Conservation (phyloP, 2,888 invertebrate genomes). For the Danaus chrysippus region DNA sequence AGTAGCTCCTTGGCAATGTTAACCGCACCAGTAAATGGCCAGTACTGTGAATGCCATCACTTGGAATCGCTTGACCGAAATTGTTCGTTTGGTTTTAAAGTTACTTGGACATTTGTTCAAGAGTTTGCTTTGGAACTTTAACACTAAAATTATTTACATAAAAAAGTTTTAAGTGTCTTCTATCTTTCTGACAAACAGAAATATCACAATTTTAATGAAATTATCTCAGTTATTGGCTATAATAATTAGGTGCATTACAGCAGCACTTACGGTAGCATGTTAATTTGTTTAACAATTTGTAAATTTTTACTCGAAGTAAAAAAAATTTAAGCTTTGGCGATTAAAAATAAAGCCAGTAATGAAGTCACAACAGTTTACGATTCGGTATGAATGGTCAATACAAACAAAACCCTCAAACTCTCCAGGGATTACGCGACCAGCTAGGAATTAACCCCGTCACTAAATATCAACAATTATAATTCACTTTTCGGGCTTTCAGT, state of each 20-base stretch:
- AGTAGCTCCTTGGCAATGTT: constrained; percentile 2
- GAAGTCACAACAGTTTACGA: constrained; percentile 6
- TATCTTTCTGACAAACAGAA: no score
- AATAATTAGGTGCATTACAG: no score
- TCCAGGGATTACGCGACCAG: constrained; percentile 7
- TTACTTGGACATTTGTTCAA: neutral
- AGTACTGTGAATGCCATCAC: constrained; percentile 1
- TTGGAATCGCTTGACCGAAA: constrained; percentile 4
- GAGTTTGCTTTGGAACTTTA: neutral
- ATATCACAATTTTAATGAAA: no score
- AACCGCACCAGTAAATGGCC: constrained; percentile 6
- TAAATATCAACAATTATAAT: constrained; percentile 26
- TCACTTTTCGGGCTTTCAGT: constrained; percentile 10
- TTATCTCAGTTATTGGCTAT: no score
- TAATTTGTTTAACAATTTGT: neutral
- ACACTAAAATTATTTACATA: neutral
- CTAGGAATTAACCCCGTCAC: constrained; percentile 21
- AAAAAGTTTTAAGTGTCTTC: neutral
- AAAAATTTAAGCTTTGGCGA: neutral
- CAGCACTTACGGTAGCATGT: neutral
- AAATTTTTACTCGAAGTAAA: neutral
- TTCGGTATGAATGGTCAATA: constrained; percentile 2
- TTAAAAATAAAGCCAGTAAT: constrained; percentile 3
- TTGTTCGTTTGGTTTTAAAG: neutral
- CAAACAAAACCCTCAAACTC: constrained; percentile 11